phyloP scores from a whole-genome alignment of 64 coral and sea anemone genomes.

The Astreopora myriophthalma region DNA sequence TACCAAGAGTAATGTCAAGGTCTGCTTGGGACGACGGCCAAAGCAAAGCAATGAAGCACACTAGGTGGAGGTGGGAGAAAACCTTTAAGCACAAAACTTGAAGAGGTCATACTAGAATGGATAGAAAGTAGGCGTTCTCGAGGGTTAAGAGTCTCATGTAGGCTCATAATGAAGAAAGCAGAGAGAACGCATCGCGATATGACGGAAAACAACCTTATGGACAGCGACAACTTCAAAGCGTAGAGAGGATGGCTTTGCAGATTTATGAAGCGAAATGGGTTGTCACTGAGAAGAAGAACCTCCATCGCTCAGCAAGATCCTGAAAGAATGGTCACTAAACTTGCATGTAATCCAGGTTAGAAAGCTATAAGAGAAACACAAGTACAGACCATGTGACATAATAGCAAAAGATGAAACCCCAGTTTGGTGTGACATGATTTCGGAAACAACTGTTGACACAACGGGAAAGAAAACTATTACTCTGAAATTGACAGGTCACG shows the following conservation, averaged over 20 bases:
- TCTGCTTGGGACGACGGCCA: conserved; percentile 38
- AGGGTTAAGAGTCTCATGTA: conserved; percentile 30
- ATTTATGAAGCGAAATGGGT: conserved; percentile 70
- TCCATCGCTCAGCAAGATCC: conserved; percentile 47
- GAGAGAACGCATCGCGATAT: conserved; percentile 27
- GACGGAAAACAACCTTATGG: conserved; percentile 28
- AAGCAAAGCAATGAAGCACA: conserved; percentile 38
- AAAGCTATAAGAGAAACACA: conserved; percentile 38
- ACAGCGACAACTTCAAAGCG: conserved; percentile 49
- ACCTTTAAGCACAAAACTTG: conserved; percentile 41
- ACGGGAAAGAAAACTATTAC: not conserved
- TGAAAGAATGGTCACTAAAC: conserved; percentile 6
- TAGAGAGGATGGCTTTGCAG: conserved; percentile 49
- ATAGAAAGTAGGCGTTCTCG: conserved; percentile 47
- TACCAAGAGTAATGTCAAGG: conserved; percentile 68
- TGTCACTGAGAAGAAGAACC: conserved; percentile 24
- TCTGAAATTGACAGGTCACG: not conserved
- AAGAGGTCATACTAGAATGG: not conserved
- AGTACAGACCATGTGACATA: not conserved
- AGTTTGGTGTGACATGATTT: not conserved
- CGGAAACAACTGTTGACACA: not conserved
- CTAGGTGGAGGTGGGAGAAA: conserved; percentile 42
- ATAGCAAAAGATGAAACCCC: conserved; percentile 1
- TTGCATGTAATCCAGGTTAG: conserved; percentile 29
- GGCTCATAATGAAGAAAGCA: conserved; percentile 36